phyloP scores from a whole-genome alignment of 2,797 vertebrate species.

The Delichon dasypus region DNA sequence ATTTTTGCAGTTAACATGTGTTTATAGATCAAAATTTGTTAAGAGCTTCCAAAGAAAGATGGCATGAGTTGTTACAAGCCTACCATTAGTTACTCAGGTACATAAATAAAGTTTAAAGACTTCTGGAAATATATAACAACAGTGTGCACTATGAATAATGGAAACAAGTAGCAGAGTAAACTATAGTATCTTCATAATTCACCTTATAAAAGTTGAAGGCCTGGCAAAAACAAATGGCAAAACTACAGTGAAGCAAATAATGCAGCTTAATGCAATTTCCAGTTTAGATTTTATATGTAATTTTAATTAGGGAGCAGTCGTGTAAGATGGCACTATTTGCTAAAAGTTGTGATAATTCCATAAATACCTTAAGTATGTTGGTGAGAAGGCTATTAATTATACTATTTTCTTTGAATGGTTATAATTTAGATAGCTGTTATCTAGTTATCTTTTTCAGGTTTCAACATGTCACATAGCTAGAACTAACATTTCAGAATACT shows the following conservation, averaged over 20 bases:
- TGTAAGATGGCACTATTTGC: neutral
- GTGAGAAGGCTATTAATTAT: neutral
- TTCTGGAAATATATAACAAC: neutral
- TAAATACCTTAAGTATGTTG: neutral
- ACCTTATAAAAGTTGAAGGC: neutral
- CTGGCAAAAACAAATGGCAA: neutral
- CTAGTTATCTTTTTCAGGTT: neutral
- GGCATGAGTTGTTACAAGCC: neutral
- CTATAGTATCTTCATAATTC: neutral
- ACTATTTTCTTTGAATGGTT: neutral
- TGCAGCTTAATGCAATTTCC: neutral
- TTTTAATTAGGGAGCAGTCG: neutral
- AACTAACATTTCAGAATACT: neutral
- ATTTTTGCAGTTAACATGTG: neutral
- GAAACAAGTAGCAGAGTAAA: neutral
- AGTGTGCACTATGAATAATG: neutral
- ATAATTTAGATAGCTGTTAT: neutral
- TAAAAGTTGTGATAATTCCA: neutral
- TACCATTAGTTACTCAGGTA: neutral
- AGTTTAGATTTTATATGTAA: neutral
- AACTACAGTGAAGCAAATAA: neutral
- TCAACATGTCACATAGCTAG: neutral
- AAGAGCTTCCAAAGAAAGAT: neutral
- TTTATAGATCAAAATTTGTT: neutral
- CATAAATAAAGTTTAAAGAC: neutral